phyloP scores from a whole-genome alignment of 2,888 invertebrate species.

The Netelia melanura region DNA sequence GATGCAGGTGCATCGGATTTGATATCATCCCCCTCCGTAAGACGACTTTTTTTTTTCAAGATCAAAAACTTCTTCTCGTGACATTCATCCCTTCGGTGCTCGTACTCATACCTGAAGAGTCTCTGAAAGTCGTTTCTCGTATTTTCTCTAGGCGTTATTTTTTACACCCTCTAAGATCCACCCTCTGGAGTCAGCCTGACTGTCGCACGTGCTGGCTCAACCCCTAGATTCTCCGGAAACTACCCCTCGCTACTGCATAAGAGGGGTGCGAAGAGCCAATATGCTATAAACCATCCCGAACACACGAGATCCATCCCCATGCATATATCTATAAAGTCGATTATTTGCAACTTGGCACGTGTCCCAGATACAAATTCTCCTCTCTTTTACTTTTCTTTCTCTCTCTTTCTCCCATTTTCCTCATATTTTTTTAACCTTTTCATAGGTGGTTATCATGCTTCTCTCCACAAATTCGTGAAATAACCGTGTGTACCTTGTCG shows the following conservation, averaged over 20 bases:
- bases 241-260: neutral
- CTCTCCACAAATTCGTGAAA: conserved; percentile 20
- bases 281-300: conserved; percentile 41
- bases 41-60: neutral
- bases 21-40: neutral
- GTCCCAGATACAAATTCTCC: conserved; percentile 40
- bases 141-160: neutral
- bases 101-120: neutral
- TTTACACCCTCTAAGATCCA: neutral
- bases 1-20: neutral
- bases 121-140: neutral
- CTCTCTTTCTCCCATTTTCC: neutral
- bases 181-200: too few species aligned
- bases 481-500: neutral
- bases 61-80: neutral
- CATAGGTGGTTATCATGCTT: conserved; percentile 17
- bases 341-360: conserved; percentile 42
- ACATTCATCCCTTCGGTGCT: neutral
- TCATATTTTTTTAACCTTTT: neutral
- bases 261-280: conserved; percentile 21
- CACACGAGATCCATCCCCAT: neutral
- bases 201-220: too few species aligned
- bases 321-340: conserved; percentile 10
- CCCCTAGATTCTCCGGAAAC: neutral
- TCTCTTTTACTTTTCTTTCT: neutral